Percentiles rank a stretch among this genome's conserved stretches.
phyloP scores from a whole-genome alignment of 2,113 vertebrate genomes.

The Phaethon lepturus region DNA sequence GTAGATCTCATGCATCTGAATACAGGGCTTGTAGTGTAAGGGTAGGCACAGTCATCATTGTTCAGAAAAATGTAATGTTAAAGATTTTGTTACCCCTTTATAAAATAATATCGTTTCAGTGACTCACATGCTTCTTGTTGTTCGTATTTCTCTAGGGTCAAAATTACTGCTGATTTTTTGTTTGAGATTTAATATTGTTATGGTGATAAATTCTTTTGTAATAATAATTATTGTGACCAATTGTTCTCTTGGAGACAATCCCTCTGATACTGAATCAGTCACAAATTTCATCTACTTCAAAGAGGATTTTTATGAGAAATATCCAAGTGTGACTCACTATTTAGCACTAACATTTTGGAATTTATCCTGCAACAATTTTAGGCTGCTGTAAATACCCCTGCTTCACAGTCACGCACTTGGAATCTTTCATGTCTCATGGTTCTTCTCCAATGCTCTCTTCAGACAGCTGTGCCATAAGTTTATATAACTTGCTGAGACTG shows the following conservation, averaged over 20 bases:
- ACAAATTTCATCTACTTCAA: not conserved
- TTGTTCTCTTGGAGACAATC: not conserved
- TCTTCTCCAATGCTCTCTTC: not conserved
- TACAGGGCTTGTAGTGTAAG: not conserved
- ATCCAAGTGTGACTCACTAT: not conserved
- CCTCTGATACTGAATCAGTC: rapidly evolving
- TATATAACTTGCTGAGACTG: not conserved
- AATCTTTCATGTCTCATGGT: not conserved
- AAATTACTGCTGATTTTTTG: not conserved
- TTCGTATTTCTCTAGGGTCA: not conserved
- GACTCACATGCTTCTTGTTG: not conserved
- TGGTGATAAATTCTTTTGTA: not conserved
- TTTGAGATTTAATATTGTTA: not conserved
- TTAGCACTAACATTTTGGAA: not conserved
- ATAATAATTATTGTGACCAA: not conserved
- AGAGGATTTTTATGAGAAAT: not conserved
- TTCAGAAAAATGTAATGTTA: not conserved
- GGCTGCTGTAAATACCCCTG: not conserved
- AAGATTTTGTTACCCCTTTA: not conserved
- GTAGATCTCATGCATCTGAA: not conserved
- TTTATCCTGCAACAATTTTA: not conserved
- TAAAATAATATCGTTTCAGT: not conserved
- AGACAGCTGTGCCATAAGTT: not conserved
- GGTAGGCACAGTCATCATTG: not conserved
- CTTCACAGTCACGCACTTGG: not conserved